Conservation (phyloP, 1,140 invertebrate genomes). For the Drosophila bocqueti region DNA sequence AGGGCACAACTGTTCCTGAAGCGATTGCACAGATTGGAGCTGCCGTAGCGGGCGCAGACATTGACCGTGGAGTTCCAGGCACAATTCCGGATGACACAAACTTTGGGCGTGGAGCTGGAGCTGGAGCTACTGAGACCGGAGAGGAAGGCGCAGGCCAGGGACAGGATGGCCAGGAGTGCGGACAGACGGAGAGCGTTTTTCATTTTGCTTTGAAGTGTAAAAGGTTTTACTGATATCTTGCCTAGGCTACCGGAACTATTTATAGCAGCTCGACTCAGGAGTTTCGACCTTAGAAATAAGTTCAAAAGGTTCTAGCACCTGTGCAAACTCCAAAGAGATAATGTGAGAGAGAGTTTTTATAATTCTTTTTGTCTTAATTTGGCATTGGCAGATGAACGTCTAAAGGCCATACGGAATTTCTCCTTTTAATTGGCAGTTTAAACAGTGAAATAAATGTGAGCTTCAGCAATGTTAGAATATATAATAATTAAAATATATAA, state of each 20-base stretch:
- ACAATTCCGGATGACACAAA: slow-evolving; percentile 52
- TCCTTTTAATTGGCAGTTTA: neutral
- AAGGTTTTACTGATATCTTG: slow-evolving; percentile 5
- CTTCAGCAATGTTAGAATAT: neutral
- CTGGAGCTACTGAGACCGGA: slow-evolving; percentile 2
- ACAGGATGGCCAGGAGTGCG: slow-evolving; percentile 33
- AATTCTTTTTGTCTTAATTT: slow-evolving; percentile 2
- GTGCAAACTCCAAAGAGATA: slow-evolving; percentile 8
- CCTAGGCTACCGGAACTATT: slow-evolving; percentile 16
- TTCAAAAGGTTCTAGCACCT: slow-evolving; percentile 10
- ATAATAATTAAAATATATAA: neutral
- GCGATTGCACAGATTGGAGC: slow-evolving; percentile 67
- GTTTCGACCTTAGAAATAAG: slow-evolving; percentile 10
- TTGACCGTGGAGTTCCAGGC: slow-evolving; percentile 30
- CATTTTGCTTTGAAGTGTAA: slow-evolving; percentile 29
- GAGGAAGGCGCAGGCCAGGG: neutral
- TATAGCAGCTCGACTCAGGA: slow-evolving; percentile 22
- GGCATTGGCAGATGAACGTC: slow-evolving; percentile 30
- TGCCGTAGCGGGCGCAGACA: slow-evolving; percentile 47
- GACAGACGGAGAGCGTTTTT: slow-evolving; percentile 33
- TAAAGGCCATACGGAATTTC: neutral
- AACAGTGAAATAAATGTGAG: neutral
- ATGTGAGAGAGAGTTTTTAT: neutral
- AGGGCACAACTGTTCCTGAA: slow-evolving; percentile 58
- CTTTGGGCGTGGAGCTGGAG: slow-evolving; percentile 23